Evolutionary conservation across 2,113 vertebrate species (phyloP), one percentile per base, ranked within the genome.

Genomic region (Hylia prasina): DNA sequence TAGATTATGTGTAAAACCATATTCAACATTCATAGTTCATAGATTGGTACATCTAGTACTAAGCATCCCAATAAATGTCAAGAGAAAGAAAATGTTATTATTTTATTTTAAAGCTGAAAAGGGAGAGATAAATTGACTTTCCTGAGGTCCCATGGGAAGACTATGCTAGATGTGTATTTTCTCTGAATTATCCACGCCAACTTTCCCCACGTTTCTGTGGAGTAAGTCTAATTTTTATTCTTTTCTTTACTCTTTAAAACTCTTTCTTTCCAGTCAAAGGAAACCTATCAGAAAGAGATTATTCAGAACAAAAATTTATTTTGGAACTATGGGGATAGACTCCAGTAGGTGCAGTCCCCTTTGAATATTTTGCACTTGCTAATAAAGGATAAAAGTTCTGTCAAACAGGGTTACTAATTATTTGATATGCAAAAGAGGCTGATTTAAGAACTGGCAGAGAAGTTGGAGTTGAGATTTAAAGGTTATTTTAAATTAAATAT

Each of bases 161-260:
- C 25, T 76, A 21, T 69, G 6, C 37, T 33, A 45, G 45, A n/a
- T 4, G 3, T 4, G 0, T 40, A 17, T 87, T 87, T 90, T 30
- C n/a, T 94, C 47, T 83, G 76, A 87, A 54, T 1, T 58, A 13
- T 28, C 30, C 51, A 14, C 45, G 35, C 11, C 48, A 50, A 21
- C 17, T 68, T 71, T 37, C 8, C 58, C 7, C 16, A 40, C 0
- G 0, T 47, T 92, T 70, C 31, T 66, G 13, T 2, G 2, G 30
- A 51, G 8, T 25, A 58, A 87, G 5, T 3, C 51, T 71, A 22
- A 11, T 35, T 64, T 78, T 85, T 19, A 6, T 35, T 22, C 4
- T 42, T 85, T 42, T 83, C 20, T 30, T 65, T 42, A 63, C 12
- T 15, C 5, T 66, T 87, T 64, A 75, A 70, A 81, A 65, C 3